Conservation (phyloP, 2,888 invertebrate genomes). For the Troglohyphantes excavatus region DNA sequence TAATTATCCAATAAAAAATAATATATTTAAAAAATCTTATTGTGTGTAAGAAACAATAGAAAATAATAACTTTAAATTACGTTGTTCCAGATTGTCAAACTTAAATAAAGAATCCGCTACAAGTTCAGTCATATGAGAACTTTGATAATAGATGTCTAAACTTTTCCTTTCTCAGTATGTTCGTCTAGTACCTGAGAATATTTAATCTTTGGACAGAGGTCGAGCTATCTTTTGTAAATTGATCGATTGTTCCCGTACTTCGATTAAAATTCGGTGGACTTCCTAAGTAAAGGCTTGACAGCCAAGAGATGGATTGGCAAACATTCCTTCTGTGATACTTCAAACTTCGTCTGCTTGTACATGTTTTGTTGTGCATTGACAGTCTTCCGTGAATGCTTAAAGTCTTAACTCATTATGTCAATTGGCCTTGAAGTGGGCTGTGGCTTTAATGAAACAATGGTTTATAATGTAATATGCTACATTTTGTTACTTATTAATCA, state of each 20-base stretch:
- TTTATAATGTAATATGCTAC: no score
- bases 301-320: slow-evolving; percentile 61
- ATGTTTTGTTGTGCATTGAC: slow-evolving; percentile 4
- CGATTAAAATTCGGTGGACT: slow-evolving; percentile 65
- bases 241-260: slow-evolving; percentile 60
- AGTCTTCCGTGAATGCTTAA: not conserved
- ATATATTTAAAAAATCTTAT: no score
- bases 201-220: slow-evolving; percentile 69
- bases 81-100: not conserved
- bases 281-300: slow-evolving; percentile 60
- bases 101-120: slow-evolving; percentile 29
- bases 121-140: slow-evolving; percentile 39
- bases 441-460: not conserved
- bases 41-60: no score
- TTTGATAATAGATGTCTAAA: slow-evolving; percentile 30
- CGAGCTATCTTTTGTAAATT: slow-evolving; percentile 68
- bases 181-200: slow-evolving; percentile 30
- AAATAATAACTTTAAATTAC: no score
- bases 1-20: no score
- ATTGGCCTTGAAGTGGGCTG: not conserved
- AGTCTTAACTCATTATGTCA: slow-evolving; percentile 34
- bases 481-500: no score
- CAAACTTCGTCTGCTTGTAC: slow-evolving; percentile 48
- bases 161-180: not conserved
- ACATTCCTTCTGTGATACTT: slow-evolving; percentile 59